Evolutionary conservation across 92 coral and sea anemone species (phyloP).

Genomic region (Desmophyllum pertusum): DNA sequence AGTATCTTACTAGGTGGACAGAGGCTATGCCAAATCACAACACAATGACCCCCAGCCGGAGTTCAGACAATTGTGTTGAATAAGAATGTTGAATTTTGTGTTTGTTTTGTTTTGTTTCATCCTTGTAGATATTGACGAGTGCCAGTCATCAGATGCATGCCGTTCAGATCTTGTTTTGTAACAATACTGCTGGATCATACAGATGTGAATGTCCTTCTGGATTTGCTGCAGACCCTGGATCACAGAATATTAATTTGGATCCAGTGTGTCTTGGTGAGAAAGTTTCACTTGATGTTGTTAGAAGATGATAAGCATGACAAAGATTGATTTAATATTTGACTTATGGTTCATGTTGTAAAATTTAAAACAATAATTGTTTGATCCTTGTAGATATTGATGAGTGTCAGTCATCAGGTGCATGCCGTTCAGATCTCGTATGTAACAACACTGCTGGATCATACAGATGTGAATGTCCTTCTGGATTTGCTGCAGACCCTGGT

Average conservation of each 20-base stretch:
- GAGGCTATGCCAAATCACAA: too few species aligned
- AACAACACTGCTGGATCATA: neutral
- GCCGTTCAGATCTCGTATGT: neutral
- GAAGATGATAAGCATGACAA: neutral
- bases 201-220: neutral
- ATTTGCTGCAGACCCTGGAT: neutral
- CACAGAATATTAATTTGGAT: too few species aligned
- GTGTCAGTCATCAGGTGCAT: neutral
- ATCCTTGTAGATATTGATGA: neutral
- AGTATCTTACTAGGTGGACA: too few species aligned
- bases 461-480: conserved; percentile 5
- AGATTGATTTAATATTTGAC: neutral
- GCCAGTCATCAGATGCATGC: neutral
- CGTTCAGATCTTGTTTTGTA: neutral
- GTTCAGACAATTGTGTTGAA: too few species aligned
- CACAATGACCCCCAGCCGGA: too few species aligned
- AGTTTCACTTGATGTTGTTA: neutral
- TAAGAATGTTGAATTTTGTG: too few species aligned
- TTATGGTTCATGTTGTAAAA: neutral
- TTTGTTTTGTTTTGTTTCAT: too few species aligned
- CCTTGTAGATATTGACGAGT: neutral
- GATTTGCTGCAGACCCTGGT: neutral
- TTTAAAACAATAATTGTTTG: neutral
- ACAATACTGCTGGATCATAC: conserved; percentile 8
- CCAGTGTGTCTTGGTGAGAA: too few species aligned